Evolutionary conservation across 2,888 invertebrate species (phyloP).

Genomic region (Rotaria sp.): DNA sequence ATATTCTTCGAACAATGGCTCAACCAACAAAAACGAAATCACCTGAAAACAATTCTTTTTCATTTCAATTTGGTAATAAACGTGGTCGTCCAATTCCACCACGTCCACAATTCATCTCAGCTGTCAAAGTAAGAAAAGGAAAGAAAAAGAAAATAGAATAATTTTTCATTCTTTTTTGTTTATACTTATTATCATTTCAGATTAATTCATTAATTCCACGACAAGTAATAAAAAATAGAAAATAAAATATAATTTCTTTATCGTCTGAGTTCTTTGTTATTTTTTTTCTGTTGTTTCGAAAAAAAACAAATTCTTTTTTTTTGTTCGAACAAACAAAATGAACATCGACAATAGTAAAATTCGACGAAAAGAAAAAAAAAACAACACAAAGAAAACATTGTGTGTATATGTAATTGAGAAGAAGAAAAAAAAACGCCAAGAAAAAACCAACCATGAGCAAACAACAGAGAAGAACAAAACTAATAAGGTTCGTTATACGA

Average conservation of each 20-base stretch:
- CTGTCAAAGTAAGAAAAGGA: not conserved
- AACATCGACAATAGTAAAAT: conserved; percentile 15
- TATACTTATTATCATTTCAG: not conserved
- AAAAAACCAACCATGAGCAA: not conserved
- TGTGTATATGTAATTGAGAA: not conserved
- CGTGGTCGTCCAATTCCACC: conserved; percentile 10
- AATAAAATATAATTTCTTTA: not conserved
- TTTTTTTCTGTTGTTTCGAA: not conserved
- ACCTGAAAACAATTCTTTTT: not conserved
- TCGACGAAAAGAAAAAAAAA: not conserved
- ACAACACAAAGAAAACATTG: not conserved
- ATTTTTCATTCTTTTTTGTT: no score
- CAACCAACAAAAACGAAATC: not conserved
- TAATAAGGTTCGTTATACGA: conserved; percentile 15
- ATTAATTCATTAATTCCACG: not conserved
- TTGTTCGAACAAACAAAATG: not conserved
- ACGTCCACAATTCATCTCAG: not conserved
- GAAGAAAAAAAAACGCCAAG: not conserved
- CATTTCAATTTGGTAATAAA: conserved; percentile 13
- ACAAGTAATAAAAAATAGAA: not conserved
- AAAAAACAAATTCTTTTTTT: not conserved
- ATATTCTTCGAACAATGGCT: not conserved
- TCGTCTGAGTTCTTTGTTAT: not conserved
- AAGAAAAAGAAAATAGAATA: no score
- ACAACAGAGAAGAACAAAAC: not conserved